These are phyloP conservation scores for Hofmannophila pseudospretella DNA, from an alignment of 2,888 invertebrate species.

Conservation along the genomic window DNA sequence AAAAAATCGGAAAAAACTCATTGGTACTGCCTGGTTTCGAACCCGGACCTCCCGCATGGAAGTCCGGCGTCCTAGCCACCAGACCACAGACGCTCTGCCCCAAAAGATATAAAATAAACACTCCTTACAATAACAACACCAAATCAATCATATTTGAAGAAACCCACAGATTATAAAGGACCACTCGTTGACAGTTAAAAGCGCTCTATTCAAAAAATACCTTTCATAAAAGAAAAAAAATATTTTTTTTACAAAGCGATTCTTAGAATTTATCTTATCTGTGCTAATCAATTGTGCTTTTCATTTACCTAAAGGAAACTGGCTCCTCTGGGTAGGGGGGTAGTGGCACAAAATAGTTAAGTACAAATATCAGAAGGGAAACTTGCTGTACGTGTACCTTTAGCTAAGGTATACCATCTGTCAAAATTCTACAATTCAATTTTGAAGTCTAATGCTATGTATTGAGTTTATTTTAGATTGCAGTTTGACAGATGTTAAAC, in stretches of 20 bases:
- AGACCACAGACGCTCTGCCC: too few relatives aligned
- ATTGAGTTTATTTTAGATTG: too few relatives aligned
- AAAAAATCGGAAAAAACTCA: too few relatives aligned
- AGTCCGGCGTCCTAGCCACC: too few relatives aligned
- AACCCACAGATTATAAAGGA: conserved; percentile 3
- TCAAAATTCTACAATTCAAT: too few relatives aligned
- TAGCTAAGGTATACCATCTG: too few relatives aligned
- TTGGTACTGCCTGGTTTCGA: too few relatives aligned
- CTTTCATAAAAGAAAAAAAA: not conserved
- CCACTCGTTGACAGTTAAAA: conserved; percentile 6
- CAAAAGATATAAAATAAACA: not conserved
- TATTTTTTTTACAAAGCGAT: not conserved
- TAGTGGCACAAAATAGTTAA: not conserved
- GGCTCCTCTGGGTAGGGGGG: conserved; percentile 6
- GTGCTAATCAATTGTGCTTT: conserved; percentile 25
- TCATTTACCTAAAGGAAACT: conserved; percentile 23
- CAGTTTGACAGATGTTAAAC: too few relatives aligned
- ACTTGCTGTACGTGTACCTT: too few relatives aligned
- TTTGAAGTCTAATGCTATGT: too few relatives aligned
- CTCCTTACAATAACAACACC: not conserved
- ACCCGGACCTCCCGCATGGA: too few relatives aligned
- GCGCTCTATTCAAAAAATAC: not conserved
- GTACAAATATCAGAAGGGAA: too few relatives aligned
- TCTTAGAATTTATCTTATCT: conserved; percentile 18
- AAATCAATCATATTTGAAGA: conserved; percentile 8